Evolutionary conservation across 2,888 invertebrate genomes (phyloP), one percentile per base, ranked within the genome.

Genomic region (Harpagoxenus sublaevis): DNA sequence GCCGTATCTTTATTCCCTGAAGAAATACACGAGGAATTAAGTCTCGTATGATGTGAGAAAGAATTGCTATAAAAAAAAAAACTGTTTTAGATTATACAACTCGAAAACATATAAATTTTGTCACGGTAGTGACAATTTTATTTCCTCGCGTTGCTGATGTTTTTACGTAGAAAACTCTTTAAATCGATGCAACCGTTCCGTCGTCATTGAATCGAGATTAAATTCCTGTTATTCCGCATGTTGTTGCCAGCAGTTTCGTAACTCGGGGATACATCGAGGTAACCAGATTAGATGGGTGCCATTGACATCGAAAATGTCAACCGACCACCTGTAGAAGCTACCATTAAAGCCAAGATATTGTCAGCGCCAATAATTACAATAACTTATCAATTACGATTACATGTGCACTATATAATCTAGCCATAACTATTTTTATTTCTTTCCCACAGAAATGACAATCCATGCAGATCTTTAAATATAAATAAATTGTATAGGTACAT

Each of bases 281-380:
- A 81, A 81, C 66, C 45, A 65, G 51, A 71, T 82, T 83, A 55
- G 65, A 62, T n/a, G 71, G 35, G 71, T 90, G 89, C 86, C 89
- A 82, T 86, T 90, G 90, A 90, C 90, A 90, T 88, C 90, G 85
- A 53, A 63, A 84, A 84, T 90, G 84, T 83, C 84, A 88, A 89
- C 81, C 89, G 84, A 90, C 90, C 90, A 91, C 91, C 90, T 91
- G 90, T 91, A 83, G 88, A 83, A 88, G 85, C 79, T 55, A 70
- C 62, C 84, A 62, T 86, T 75, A 78, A 75, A 87, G 89, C 84
- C 87, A 91, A 90, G 28, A 51, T 71, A 82, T 85, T 75, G 89
- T 88, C 88, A 65, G 66, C 82, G 71, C 62, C 75, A 83, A 5
- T 42, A 35, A 18, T 70, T 70, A 63, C 35, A 42, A 12, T 84